phyloP scores from a whole-genome alignment of 2,113 vertebrate species.

The Apistogramma diplotaenia region DNA sequence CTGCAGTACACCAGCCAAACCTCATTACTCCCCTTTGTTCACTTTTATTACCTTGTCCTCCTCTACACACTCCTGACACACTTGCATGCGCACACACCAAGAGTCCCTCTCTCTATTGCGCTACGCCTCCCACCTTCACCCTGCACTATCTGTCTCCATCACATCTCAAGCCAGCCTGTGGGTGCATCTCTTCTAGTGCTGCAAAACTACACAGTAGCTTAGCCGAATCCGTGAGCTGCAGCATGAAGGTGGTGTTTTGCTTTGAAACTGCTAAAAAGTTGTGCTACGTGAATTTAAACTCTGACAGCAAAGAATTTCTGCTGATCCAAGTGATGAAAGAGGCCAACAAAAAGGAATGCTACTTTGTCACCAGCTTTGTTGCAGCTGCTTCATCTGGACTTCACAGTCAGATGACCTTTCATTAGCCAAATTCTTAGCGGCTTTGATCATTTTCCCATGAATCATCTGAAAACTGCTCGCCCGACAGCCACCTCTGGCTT shows the following conservation, averaged over 20 bases:
- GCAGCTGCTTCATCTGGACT: too few species aligned
- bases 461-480: too few species aligned
- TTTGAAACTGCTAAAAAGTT: too few species aligned
- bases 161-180: background rate
- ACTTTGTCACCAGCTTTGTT: too few species aligned
- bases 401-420: too few species aligned
- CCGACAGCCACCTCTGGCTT: background rate
- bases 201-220: background rate
- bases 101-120: background rate
- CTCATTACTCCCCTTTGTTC: conserved; percentile 58
- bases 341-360: too few species aligned
- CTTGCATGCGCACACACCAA: background rate
- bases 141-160: conserved; percentile 1
- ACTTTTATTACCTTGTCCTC: conserved; percentile 46
- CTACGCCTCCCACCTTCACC: background rate
- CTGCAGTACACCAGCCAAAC: conserved; percentile 32
- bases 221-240: too few species aligned
- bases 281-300: too few species aligned
- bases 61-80: conserved; percentile 15
- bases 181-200: background rate
- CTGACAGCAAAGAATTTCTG: too few species aligned
- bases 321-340: too few species aligned
- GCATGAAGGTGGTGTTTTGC: too few species aligned
- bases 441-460: background rate
- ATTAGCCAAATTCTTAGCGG: background rate